Percentiles rank a stretch among this genome's conserved stretches.
Evolutionary conservation across 2,797 vertebrate genomes (phyloP).

Genomic region (Orestias chungarensis): DNA sequence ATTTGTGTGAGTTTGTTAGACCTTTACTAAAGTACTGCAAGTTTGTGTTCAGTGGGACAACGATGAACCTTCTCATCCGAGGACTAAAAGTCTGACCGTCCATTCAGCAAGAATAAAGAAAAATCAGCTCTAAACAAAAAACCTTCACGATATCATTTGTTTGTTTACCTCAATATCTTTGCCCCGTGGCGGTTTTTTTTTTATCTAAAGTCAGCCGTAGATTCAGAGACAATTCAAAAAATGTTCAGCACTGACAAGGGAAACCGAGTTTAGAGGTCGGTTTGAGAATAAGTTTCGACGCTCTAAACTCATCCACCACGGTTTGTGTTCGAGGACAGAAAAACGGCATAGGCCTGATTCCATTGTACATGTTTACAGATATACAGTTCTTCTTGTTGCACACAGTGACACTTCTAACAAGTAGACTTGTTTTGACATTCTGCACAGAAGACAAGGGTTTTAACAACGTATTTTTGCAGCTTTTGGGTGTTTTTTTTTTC

Average conservation of each 20-base stretch:
- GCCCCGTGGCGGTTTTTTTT: conserved; percentile 67
- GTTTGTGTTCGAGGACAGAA: conserved; percentile 69
- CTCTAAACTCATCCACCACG: conserved; percentile 55
- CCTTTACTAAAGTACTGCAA: conserved; percentile 63
- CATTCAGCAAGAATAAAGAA: conserved; percentile 12
- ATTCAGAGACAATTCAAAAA: conserved; percentile 77
- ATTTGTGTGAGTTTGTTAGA: conserved; percentile 74
- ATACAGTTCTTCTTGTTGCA: conserved; percentile 73
- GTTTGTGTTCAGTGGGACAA: conserved; percentile 72
- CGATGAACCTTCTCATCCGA: conserved; percentile 56
- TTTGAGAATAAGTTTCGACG: conserved; percentile 57
- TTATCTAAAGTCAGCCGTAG: conserved; percentile 75
- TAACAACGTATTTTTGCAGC: conserved; percentile 78
- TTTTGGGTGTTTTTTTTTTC: conserved; percentile 59
- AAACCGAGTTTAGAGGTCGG: conserved; percentile 51
- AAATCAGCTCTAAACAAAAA: conserved; percentile 52
- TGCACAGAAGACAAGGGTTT: conserved; percentile 71
- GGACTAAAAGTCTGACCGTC: conserved; percentile 42
- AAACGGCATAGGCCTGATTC: conserved; percentile 67
- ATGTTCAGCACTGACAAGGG: conserved; percentile 69
- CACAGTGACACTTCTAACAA: conserved; percentile 73
- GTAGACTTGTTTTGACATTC: conserved; percentile 74
- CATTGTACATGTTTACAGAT: conserved; percentile 79
- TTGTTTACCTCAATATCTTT: conserved; percentile 50
- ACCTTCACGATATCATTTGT: conserved; percentile 59